A percentile compares a stretch with the other conserved stretches of the same genome.
Conservation (phyloP, 2,797 vertebrate genomes). For the Molossus alvarezi region DNA sequence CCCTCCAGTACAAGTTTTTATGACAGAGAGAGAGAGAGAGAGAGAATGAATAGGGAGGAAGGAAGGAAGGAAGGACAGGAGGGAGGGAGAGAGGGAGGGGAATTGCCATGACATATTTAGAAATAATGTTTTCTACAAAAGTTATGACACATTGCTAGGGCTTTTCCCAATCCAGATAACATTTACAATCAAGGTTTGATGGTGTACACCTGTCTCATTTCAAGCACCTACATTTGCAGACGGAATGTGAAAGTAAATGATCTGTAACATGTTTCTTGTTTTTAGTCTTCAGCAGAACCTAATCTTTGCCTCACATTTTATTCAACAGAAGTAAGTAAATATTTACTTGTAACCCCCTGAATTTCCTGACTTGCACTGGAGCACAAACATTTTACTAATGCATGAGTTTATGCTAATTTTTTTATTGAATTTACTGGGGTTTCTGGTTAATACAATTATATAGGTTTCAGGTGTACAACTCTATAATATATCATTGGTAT, state of each 20-base stretch:
- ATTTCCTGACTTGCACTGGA: not conserved
- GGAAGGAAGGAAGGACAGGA: no score
- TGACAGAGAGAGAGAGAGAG: not conserved
- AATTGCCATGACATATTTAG: not conserved
- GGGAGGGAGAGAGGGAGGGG: not conserved
- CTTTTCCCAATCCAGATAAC: not conserved
- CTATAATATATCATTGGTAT: not conserved
- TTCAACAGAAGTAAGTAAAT: constrained; percentile 61
- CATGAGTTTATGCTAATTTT: not conserved
- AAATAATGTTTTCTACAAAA: not conserved
- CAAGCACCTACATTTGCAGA: constrained; percentile 5
- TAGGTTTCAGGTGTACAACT: not conserved
- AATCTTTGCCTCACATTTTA: constrained; percentile 47
- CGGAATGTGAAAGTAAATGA: not conserved
- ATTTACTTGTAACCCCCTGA: constrained; percentile 41
- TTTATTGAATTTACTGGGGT: not conserved
- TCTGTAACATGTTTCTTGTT: not conserved
- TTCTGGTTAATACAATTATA: not conserved
- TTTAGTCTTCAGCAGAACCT: constrained; percentile 40
- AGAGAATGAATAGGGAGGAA: not conserved
- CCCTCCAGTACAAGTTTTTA: not conserved
- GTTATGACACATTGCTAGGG: not conserved
- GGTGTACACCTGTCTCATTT: not conserved
- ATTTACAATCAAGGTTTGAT: not conserved
- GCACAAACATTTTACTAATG: constrained; percentile 17